Conservation (phyloP, 1,140 invertebrate genomes). For the Scaptodrosophila lebanonensis region DNA sequence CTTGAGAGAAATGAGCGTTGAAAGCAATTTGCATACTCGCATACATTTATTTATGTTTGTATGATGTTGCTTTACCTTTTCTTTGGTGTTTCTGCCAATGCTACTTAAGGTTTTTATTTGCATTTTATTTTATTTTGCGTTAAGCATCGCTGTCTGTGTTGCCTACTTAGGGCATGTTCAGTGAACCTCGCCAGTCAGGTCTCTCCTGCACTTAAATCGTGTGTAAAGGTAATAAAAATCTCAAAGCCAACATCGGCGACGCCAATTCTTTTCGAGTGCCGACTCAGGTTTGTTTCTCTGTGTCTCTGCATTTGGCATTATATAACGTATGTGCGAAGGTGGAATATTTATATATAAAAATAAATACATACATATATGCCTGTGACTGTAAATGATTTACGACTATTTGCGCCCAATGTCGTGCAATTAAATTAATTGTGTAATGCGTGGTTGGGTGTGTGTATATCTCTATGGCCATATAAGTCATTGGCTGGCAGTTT, state of each 20-base stretch:
- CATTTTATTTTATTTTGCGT: conserved; percentile 60
- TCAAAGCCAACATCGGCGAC: conserved; percentile 11
- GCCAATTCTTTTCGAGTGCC: conserved; percentile 9
- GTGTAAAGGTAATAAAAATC: conserved; percentile 47
- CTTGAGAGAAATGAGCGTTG: conserved; percentile 44
- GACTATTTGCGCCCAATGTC: conserved; percentile 25
- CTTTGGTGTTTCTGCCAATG: no score
- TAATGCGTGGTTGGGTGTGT: conserved; percentile 1
- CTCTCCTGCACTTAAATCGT: conserved; percentile 38
- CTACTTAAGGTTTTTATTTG: conserved; percentile 54
- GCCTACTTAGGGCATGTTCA: conserved; percentile 29
- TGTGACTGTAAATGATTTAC: conserved; percentile 39
- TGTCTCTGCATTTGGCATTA: no score
- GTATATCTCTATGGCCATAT: conserved; percentile 1
- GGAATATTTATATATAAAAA: conserved; percentile 5
- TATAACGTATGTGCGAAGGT: no score
- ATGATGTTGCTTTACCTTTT: no score
- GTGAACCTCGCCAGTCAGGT: neutral
- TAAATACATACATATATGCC: neutral
- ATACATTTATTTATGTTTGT: no score
- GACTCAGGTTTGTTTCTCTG: conserved; percentile 6
- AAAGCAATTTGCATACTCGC: conserved; percentile 56
- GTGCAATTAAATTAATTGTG: conserved; percentile 44
- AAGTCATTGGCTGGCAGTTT: neutral
- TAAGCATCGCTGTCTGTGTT: conserved; percentile 23